Conservation (phyloP, 2,113 vertebrate genomes). For the Eclectus roratus region DNA sequence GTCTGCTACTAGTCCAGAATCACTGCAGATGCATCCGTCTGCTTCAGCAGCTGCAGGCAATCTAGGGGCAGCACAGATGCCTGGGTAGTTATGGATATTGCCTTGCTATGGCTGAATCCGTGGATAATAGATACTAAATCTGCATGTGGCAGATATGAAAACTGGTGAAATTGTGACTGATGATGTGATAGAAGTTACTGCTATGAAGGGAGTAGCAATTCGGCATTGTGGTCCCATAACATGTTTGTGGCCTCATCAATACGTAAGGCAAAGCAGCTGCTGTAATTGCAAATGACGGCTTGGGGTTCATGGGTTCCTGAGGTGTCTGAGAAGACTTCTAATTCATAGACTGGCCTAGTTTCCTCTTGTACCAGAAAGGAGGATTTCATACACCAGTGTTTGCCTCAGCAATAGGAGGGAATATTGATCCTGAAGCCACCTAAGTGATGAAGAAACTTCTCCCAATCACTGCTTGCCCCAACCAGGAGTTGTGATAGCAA, state of each 20-base stretch:
- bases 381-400: neutral
- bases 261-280: neutral
- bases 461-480: neutral
- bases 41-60: neutral
- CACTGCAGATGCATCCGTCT: rapidly evolving
- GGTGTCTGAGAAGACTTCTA: neutral
- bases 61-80: neutral
- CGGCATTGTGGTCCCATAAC: neutral
- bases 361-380: neutral
- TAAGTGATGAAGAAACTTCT: neutral
- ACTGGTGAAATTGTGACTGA: neutral
- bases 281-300: neutral
- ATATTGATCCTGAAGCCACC: neutral
- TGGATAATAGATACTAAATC: neutral
- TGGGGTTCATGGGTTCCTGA: neutral
- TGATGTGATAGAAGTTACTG: neutral
- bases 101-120: neutral
- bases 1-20: neutral
- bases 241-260: neutral
- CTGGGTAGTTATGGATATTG: neutral
- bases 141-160: neutral
- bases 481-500: neutral
- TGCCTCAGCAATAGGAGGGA: neutral
- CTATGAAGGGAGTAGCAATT: neutral
- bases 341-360: neutral